phyloP scores from a whole-genome alignment of 2,797 vertebrate genomes.

The Schizothorax lantsangensis region DNA sequence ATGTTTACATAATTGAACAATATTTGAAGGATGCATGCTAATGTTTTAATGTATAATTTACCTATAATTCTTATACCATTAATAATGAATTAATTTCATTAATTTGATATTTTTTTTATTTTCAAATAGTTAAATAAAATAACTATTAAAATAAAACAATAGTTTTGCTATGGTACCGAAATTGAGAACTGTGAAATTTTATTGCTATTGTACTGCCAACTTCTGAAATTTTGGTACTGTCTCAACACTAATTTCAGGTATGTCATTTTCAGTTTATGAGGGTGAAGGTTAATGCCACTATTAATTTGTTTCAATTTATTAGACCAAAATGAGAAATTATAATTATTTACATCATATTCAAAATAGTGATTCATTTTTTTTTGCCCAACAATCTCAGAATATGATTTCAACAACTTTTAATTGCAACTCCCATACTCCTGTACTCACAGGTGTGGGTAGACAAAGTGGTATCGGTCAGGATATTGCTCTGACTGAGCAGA shows the following conservation, averaged over 20 bases:
- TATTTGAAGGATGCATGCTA: no score
- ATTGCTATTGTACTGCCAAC: neutral
- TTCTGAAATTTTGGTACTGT: neutral
- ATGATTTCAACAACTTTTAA: neutral
- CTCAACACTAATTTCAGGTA: neutral
- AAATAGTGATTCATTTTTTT: neutral
- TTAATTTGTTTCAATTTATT: neutral
- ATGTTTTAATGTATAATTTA: no score
- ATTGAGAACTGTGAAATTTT: neutral
- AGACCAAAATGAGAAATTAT: neutral
- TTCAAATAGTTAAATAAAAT: no score
- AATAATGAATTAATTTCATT: no score
- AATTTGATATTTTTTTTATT: no score
- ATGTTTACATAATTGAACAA: no score
- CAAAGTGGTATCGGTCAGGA: constrained; percentile 78
- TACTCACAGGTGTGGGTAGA: constrained; percentile 84
- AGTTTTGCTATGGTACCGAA: neutral
- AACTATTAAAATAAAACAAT: no score
- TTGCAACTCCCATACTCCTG: constrained; percentile 61
- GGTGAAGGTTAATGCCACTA: neutral
- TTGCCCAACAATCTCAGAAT: neutral
- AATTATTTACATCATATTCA: neutral
- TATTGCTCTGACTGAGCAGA: constrained; percentile 71
- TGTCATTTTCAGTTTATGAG: neutral
- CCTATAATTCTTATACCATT: no score